Percentiles rank a stretch among this genome's conserved stretches.
Evolutionary conservation across 92 coral and sea anemone species (phyloP).

Genomic region (Porites evermanni): DNA sequence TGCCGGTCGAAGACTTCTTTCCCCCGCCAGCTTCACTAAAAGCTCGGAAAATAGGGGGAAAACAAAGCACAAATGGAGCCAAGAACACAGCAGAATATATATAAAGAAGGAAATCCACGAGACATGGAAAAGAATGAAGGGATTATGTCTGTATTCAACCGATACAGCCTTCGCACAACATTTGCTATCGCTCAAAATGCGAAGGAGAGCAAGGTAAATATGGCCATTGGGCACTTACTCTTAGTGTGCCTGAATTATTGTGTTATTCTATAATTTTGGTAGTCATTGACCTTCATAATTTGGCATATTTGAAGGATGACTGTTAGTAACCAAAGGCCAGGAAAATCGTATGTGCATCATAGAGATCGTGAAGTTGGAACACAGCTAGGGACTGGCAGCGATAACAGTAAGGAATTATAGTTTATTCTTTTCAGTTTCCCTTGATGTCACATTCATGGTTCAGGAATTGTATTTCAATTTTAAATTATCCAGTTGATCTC

Average conservation of each 20-base stretch:
- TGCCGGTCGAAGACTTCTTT: conserved; percentile 6
- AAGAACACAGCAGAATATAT: background rate
- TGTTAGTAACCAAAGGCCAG: too few species aligned
- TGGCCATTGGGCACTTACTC: too few species aligned
- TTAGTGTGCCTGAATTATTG: too few species aligned
- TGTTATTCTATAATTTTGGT: too few species aligned
- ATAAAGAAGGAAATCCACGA: background rate
- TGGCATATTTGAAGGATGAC: too few species aligned
- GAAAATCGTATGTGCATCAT: too few species aligned
- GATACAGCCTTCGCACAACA: conserved; percentile 19
- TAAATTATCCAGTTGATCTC: background rate
- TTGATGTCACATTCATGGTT: conserved; percentile 6
- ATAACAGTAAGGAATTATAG: conserved; percentile 11
- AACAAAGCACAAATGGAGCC: background rate
- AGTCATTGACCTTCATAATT: too few species aligned
- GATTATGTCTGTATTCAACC: background rate
- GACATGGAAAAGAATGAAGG: conserved; percentile 2
- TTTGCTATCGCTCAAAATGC: conserved; percentile 8
- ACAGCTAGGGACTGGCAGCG: conserved; percentile 12
- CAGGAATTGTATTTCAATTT: conserved; percentile 11
- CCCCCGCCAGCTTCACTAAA: conserved; percentile 15
- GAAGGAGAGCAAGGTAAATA: conserved; percentile 10
- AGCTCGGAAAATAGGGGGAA: background rate
- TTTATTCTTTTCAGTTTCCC: conserved; percentile 4
- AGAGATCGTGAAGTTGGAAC: conserved; percentile 2